These are phyloP conservation scores for Kryptolebias marmoratus DNA, from an alignment of 2,113 vertebrate genomes.

Conservation along the genomic window DNA sequence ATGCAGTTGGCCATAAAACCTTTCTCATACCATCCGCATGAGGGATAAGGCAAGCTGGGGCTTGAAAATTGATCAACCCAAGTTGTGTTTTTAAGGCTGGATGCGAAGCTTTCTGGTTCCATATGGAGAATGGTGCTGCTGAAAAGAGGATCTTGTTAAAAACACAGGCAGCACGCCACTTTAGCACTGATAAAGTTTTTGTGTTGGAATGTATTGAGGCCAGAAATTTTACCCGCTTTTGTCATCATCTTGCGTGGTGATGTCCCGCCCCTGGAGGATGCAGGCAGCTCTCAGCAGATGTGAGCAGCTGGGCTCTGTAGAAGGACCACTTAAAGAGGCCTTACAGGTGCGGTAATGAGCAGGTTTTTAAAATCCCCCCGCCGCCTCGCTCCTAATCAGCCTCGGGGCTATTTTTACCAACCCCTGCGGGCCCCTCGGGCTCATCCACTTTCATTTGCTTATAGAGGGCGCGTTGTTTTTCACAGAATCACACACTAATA, in stretches of 20 bases:
- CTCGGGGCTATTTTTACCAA: slow-evolving; percentile 81
- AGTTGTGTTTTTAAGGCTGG: slow-evolving; percentile 40
- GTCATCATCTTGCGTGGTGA: slow-evolving; percentile 58
- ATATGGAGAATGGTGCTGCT: slow-evolving; percentile 16
- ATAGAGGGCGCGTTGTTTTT: slow-evolving; percentile 62
- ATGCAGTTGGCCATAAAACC: slow-evolving; percentile 15
- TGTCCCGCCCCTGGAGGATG: slow-evolving; percentile 70
- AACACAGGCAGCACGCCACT: slow-evolving; percentile 44
- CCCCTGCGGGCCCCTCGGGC: slow-evolving; percentile 74
- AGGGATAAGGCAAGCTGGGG: slow-evolving; percentile 6
- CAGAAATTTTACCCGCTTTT: slow-evolving; percentile 61
- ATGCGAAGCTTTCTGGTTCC: slow-evolving; percentile 27
- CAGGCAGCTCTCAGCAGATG: slow-evolving; percentile 76
- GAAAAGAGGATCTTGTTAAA: slow-evolving; percentile 54
- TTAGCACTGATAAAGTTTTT: slow-evolving; percentile 51
- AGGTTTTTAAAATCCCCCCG: slow-evolving; percentile 76
- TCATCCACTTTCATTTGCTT: slow-evolving; percentile 72
- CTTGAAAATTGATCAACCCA: slow-evolving; percentile 2
- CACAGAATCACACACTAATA: slow-evolving; percentile 35
- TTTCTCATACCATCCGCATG: neutral
- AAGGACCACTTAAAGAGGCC: slow-evolving; percentile 72
- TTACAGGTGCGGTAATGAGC: slow-evolving; percentile 82
- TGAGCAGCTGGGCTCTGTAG: slow-evolving; percentile 74
- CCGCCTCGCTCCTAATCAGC: slow-evolving; percentile 78
- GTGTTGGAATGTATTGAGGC: slow-evolving; percentile 67